Conservation (phyloP, 2,113 vertebrate genomes). For the Clarias batrachus region DNA sequence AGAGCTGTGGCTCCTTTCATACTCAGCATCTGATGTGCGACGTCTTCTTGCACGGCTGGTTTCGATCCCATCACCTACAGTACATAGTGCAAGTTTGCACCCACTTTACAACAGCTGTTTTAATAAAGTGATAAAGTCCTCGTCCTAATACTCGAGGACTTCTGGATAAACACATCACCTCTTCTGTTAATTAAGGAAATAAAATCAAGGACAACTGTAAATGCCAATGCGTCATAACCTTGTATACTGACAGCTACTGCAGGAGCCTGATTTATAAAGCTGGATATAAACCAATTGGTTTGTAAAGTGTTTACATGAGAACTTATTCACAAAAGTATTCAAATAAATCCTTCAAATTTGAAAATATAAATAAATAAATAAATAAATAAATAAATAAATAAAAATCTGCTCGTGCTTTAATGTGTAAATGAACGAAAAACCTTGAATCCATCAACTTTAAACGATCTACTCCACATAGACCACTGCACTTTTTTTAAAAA, state of each 20-base stretch:
- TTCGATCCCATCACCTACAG: neutral
- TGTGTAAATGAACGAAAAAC: neutral
- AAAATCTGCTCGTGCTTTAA: neutral
- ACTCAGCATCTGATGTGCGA: neutral
- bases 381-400: too few species aligned
- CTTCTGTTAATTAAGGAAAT: neutral
- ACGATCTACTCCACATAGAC: neutral
- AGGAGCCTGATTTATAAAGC: neutral
- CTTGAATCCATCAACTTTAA: neutral
- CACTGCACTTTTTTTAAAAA: neutral
- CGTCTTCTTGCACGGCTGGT: neutral
- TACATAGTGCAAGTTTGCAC: neutral
- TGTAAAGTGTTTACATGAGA: neutral
- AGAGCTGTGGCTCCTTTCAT: neutral
- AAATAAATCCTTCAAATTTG: too few species aligned
- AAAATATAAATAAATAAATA: too few species aligned
- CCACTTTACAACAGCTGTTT: too few species aligned
- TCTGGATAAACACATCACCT: neutral
- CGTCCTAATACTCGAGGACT: neutral
- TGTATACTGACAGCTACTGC: neutral
- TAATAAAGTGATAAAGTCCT: too few species aligned
- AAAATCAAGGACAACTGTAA: neutral
- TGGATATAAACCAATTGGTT: neutral
- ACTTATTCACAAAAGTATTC: too few species aligned
- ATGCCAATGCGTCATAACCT: neutral